Percentiles rank a stretch among this genome's conserved stretches.
phyloP scores from a whole-genome alignment of 2,113 vertebrate genomes.

The Etheostoma spectabile region DNA sequence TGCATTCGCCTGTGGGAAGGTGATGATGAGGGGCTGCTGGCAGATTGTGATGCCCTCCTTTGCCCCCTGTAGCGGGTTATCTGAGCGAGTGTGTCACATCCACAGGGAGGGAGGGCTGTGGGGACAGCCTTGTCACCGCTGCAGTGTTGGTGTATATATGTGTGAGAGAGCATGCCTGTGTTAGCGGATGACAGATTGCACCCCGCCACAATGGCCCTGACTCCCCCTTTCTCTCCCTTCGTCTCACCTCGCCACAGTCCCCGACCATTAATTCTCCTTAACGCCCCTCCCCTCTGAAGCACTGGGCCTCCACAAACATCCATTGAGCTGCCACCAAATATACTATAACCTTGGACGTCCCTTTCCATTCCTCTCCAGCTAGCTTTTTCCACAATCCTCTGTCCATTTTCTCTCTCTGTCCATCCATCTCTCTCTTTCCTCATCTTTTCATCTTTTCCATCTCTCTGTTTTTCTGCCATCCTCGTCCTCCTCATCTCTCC shows the following conservation, averaged over 20 bases:
- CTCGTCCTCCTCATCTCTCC: conserved; percentile 26
- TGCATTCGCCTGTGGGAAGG: conserved; percentile 22
- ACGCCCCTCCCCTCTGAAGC: conserved; percentile 51
- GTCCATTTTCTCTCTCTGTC: conserved; percentile 22
- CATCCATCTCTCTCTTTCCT: conserved; percentile 9
- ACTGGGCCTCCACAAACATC: conserved; percentile 58
- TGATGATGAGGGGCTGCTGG: conserved; percentile 67
- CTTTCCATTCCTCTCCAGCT: conserved; percentile 34
- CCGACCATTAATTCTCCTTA: conserved; percentile 65
- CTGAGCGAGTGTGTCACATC: conserved; percentile 76
- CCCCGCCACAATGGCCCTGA: conserved; percentile 65
- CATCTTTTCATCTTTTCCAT: conserved; percentile 13
- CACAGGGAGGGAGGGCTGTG: conserved; percentile 45
- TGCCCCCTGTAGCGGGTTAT: conserved; percentile 69
- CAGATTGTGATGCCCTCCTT: conserved; percentile 56
- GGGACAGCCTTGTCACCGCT: conserved; percentile 62
- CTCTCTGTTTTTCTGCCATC: conserved; percentile 23
- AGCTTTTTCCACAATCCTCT: conserved; percentile 17
- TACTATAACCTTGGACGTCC: conserved; percentile 62
- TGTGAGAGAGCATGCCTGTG: conserved; percentile 52
- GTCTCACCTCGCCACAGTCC: conserved; percentile 65
- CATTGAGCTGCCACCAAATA: conserved; percentile 63
- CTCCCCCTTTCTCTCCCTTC: conserved; percentile 28
- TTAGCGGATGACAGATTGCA: conserved; percentile 79
- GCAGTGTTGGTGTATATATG: conserved; percentile 34